Evolutionary conservation across 1,140 invertebrate species (phyloP), one percentile per base, ranked within the genome.

Genomic region (Drosophila lacertosa): DNA sequence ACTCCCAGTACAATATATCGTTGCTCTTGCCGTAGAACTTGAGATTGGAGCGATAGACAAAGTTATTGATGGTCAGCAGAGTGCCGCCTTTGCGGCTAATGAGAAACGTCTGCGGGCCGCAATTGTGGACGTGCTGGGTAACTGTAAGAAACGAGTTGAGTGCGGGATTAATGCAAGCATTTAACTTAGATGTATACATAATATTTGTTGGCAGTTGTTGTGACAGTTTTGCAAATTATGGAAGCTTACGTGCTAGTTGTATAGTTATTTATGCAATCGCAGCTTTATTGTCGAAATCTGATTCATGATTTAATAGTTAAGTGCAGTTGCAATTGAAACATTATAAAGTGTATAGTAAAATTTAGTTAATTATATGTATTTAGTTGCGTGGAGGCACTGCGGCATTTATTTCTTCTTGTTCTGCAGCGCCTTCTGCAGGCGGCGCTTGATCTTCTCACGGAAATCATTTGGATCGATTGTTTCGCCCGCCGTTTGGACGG

Each of bases 1-100:
- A 91, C 64, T 91, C 91, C 90, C 90, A 91, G 33, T 91, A 91
- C 2, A 91, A 59, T 22, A 90, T 91, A 6, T 91, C 81, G 24
- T 70, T 77, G 37, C 73, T 74, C 22, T 79, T 79, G 39, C 91
- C 91, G 24, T 81, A 90, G 10, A 89, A 82, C 53, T 90, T 90
- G 10, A 91, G 72, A 83, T 91, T 91, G 24, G 91, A 91, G 24
- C 91, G 89, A 55, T 91, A 91, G 4, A 91, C 63, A 22, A 90
- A 91, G 44, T 91, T 86, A 40, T 91, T 90, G 20, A 91, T 81
- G n/a, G 81, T 89, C 20, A 91, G 47, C 32, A 91, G 57, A 0
- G 74, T 82, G 10, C 90, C 90, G 13, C 91, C 91, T 50, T 91
- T 91, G 2, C 91, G 89, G 44, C 89, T 90, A n/a, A 89, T 86